These are phyloP conservation scores for Perdita meconis DNA, from an alignment of 2,888 invertebrate genomes.

Conservation along the genomic window DNA sequence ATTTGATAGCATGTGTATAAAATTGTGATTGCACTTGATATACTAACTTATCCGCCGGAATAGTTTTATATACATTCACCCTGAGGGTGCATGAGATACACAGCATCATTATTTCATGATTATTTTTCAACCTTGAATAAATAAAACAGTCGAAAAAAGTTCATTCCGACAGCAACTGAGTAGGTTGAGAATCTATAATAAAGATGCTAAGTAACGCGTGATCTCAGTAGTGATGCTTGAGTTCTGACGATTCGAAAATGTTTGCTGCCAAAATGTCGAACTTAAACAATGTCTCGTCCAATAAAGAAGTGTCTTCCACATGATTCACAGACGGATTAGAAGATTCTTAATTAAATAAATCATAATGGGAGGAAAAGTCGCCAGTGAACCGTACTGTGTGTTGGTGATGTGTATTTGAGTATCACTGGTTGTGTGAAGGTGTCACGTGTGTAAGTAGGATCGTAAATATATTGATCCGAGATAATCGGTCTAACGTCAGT, in stretches of 20 bases:
- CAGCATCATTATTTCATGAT: not conserved
- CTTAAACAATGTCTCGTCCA: too few relatives aligned
- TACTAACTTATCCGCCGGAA: not conserved
- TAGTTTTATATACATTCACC: not conserved
- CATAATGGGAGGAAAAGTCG: too few relatives aligned
- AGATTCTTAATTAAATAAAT: too few relatives aligned
- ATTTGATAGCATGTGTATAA: too few relatives aligned
- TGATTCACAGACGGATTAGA: too few relatives aligned
- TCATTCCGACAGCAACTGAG: not conserved
- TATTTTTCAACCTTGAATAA: not conserved
- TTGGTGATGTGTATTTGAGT: not conserved
- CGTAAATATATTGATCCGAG: constrained; percentile 29
- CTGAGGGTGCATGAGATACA: not conserved
- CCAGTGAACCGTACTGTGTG: too few relatives aligned
- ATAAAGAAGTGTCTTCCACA: too few relatives aligned
- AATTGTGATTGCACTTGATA: too few relatives aligned
- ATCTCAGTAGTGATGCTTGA: constrained; percentile 9
- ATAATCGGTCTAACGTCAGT: constrained; percentile 43
- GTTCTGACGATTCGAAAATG: not conserved
- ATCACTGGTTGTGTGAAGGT: constrained; percentile 10
- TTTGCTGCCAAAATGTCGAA: not conserved
- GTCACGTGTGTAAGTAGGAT: constrained; percentile 40
- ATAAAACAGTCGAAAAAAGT: not conserved
- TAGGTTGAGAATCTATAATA: constrained; percentile 5
- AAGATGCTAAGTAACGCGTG: not conserved